Percentiles rank a stretch among this genome's conserved stretches.
Conservation (phyloP, 2,888 invertebrate genomes). For the Phengaris alcon region DNA sequence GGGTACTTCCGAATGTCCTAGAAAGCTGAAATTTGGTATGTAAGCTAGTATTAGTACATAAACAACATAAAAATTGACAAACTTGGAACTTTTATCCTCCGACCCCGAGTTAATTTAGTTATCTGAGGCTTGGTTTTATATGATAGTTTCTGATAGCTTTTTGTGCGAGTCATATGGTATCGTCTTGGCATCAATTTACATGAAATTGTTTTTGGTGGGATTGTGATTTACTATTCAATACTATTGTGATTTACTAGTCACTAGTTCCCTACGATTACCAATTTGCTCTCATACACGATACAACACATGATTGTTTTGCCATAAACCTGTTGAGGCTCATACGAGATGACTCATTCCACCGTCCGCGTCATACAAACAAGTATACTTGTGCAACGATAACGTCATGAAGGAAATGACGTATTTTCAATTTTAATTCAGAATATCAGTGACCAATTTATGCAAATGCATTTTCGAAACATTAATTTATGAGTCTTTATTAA, state of each 20-base stretch:
- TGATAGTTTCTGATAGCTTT: too few relatives aligned
- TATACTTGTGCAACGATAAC: neutral
- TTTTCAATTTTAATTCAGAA: neutral
- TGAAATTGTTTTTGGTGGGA: neutral
- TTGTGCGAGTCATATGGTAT: too few relatives aligned
- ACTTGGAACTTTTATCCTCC: too few relatives aligned
- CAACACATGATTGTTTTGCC: neutral
- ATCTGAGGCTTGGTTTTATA: too few relatives aligned
- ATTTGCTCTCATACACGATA: neutral
- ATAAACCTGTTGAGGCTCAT: neutral
- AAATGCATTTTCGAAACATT: neutral
- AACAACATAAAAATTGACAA: too few relatives aligned
- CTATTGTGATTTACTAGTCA: too few relatives aligned
- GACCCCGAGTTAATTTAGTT: too few relatives aligned
- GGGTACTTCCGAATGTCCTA: too few relatives aligned
- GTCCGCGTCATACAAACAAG: neutral
- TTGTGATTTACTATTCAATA: neutral
- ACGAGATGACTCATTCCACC: neutral
- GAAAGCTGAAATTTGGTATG: too few relatives aligned
- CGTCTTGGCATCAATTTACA: too few relatives aligned
- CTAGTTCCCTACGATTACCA: neutral
- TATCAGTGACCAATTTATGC: neutral
- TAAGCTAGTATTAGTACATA: too few relatives aligned
- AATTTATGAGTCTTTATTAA: neutral
- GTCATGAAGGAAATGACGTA: conserved; percentile 10